Percentiles rank a stretch among this genome's conserved stretches.
phyloP scores from a whole-genome alignment of 2,888 invertebrate species.

The Lepidocyrtinus sp. region DNA sequence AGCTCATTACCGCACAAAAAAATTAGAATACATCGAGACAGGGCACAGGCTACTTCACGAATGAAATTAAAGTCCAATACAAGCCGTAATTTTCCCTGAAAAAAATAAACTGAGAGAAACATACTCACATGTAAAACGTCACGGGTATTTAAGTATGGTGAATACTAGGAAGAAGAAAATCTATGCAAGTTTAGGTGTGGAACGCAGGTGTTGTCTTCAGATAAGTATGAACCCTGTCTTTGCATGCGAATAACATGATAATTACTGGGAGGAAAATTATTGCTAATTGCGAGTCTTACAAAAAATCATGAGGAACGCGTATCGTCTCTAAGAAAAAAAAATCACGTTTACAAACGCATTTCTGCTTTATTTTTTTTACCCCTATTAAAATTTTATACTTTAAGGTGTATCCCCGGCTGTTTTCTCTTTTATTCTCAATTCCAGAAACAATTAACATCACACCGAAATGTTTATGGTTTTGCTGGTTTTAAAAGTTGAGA shows the following conservation, averaged over 20 bases:
- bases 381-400: neutral
- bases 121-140: no score
- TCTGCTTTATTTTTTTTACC: neutral
- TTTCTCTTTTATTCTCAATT: neutral
- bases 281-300: slow-evolving; percentile 51
- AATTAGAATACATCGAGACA: neutral
- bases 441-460: slow-evolving; percentile 4
- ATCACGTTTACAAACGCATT: neutral
- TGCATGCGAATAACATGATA: slow-evolving; percentile 60
- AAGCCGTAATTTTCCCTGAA: neutral
- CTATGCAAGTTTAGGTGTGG: slow-evolving; percentile 34
- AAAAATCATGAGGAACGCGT: neutral
- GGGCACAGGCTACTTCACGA: neutral
- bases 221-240: slow-evolving; percentile 52
- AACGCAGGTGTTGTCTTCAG: slow-evolving; percentile 48
- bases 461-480: neutral
- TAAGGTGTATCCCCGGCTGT: neutral
- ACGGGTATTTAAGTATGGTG: neutral
- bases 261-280: slow-evolving; percentile 59
- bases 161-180: neutral
- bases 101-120: slow-evolving; percentile 11
- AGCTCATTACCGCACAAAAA: neutral
- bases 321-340: neutral
- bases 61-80: slow-evolving; percentile 2
- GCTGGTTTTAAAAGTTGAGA: neutral